Percentiles rank a stretch among this genome's conserved stretches.
phyloP scores from a whole-genome alignment of 2,888 invertebrate genomes.

The Lottia gigantea region DNA sequence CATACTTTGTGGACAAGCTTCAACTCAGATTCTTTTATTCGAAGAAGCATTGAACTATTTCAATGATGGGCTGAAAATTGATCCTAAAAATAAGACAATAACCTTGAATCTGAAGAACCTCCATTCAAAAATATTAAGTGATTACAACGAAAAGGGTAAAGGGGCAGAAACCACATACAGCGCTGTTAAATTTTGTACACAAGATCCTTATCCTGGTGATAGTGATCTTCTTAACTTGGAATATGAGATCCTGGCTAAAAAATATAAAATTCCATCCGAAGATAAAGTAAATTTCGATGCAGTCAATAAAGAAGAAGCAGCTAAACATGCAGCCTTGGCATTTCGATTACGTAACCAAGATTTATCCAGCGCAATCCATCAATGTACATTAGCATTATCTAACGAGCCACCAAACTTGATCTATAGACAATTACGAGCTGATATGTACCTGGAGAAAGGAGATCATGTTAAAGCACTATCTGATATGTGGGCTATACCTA shows the following conservation, averaged over 20 bases:
- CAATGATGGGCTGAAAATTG: conserved; percentile 46
- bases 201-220: conserved; percentile 57
- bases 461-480: conserved; percentile 42
- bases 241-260: conserved; percentile 48
- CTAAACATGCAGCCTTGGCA: conserved; percentile 18
- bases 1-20: conserved; percentile 41
- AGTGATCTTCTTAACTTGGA: conserved; percentile 48
- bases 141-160: conserved; percentile 33
- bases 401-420: conserved; percentile 36
- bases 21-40: conserved; percentile 38
- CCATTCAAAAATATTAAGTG: conserved; percentile 45
- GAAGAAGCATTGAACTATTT: conserved; percentile 49
- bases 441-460: conserved; percentile 39
- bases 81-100: conserved; percentile 42
- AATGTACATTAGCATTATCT: conserved; percentile 34
- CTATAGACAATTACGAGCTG: conserved; percentile 44
- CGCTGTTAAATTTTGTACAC: conserved; percentile 50
- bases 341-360: conserved; percentile 27
- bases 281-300: conserved; percentile 20
- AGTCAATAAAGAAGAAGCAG: conserved; percentile 22
- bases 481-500: conserved; percentile 51
- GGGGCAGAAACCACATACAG: conserved; percentile 45
- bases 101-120: conserved; percentile 42
- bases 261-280: conserved; percentile 43
- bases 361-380: conserved; percentile 39